phyloP scores from a whole-genome alignment of 2,797 vertebrate species.

The Bradypus variegatus region DNA sequence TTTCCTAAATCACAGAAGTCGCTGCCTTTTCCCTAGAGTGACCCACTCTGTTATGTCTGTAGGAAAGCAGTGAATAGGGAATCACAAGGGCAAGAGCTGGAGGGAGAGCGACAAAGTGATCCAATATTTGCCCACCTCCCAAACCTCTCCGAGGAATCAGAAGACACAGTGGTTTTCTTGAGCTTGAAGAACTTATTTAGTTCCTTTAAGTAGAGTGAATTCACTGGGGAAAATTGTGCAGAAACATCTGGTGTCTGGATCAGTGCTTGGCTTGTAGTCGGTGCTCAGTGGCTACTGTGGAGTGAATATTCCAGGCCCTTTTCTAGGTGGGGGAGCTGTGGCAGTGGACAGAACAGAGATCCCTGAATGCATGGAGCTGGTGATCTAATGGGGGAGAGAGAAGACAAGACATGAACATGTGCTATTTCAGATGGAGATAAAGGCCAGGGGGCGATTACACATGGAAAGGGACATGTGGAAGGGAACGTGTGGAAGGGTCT shows the following conservation, averaged over 20 bases:
- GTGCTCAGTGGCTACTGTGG: fast-evolving
- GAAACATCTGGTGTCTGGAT: neutral
- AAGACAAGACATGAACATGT: neutral
- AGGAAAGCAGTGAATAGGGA: neutral
- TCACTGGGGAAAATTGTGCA: neutral
- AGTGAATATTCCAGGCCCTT: fast-evolving
- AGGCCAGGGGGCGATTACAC: neutral
- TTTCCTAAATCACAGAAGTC: neutral
- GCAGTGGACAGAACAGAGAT: neutral
- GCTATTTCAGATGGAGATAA: neutral
- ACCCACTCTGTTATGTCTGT: neutral
- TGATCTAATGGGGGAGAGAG: neutral
- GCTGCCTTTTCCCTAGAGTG: neutral
- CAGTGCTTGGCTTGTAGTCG: fast-evolving
- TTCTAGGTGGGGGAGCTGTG: neutral
- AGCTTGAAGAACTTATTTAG: neutral
- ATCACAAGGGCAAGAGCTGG: neutral
- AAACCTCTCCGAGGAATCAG: neutral
- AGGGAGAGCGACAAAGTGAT: neutral
- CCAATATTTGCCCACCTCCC: neutral
- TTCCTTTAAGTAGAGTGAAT: neutral
- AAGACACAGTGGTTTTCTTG: neutral
- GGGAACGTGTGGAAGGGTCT: neutral
- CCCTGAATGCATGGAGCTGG: neutral
- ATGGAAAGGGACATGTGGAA: too few species aligned